Evolutionary conservation across 2,888 invertebrate species (phyloP).

Genomic region (Agonum fuliginosum): DNA sequence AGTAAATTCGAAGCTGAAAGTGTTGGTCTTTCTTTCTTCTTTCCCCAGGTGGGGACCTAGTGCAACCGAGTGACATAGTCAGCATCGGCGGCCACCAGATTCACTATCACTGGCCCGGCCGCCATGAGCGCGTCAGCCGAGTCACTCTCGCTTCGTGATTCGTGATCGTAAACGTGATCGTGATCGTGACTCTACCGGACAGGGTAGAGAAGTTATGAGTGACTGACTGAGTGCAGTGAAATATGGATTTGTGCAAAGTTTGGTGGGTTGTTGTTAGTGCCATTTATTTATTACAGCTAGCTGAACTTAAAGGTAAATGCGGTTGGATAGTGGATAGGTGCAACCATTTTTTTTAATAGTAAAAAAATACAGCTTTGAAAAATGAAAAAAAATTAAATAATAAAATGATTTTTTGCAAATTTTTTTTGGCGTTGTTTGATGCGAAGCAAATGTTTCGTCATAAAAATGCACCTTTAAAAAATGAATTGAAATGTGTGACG

Average conservation of each 20-base stretch:
- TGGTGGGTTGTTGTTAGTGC: conserved; percentile 40
- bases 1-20: too few relatives aligned
- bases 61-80: background rate
- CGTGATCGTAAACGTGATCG: background rate
- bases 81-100: background rate
- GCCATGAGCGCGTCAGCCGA: conserved; percentile 29
- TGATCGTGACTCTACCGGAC: conserved; percentile 10
- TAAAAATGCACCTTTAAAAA: too few relatives aligned
- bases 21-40: too few relatives aligned
- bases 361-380: too few relatives aligned
- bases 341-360: too few relatives aligned
- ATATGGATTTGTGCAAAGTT: conserved; percentile 43
- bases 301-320: conserved; percentile 51
- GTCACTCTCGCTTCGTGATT: conserved; percentile 6
- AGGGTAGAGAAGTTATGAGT: background rate
- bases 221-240: background rate
- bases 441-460: too few relatives aligned
- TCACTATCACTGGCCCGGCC: conserved; percentile 17
- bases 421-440: too few relatives aligned
- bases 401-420: too few relatives aligned
- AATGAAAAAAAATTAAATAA: background rate
- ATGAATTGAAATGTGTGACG: too few relatives aligned
- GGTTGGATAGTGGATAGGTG: background rate
- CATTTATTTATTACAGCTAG: conserved; percentile 56
- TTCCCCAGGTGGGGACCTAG: background rate